Evolutionary conservation across 2,113 vertebrate species (phyloP).

Genomic region (Syngnathoides biaculeatus): DNA sequence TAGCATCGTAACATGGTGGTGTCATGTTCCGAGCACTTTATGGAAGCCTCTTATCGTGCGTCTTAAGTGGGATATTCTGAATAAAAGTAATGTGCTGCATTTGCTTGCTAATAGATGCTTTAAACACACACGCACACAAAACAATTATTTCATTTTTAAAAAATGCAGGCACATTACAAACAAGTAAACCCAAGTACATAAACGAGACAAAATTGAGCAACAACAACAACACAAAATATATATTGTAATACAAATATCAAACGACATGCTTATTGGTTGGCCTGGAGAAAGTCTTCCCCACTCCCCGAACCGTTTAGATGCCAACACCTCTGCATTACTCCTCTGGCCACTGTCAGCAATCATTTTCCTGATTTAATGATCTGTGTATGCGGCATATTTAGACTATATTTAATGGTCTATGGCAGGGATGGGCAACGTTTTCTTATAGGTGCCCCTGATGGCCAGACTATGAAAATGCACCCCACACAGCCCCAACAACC

Average conservation of each 20-base stretch:
- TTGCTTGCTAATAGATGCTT: neutral
- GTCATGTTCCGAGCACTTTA: neutral
- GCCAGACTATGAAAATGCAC: neutral
- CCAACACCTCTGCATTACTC: neutral
- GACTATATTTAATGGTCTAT: neutral
- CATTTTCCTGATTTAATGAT: slow-evolving; percentile 4
- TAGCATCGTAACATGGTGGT: neutral
- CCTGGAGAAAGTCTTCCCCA: neutral
- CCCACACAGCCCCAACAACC: too few species aligned
- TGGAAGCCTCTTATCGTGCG: neutral
- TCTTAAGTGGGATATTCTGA: neutral
- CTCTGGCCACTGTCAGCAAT: neutral
- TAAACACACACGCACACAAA: neutral
- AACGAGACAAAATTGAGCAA: neutral
- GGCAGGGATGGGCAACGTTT: neutral
- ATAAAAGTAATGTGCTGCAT: neutral
- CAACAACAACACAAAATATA: neutral
- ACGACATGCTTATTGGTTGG: neutral
- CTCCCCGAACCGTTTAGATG: neutral
- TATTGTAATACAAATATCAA: neutral
- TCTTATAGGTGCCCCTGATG: neutral
- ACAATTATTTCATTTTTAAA: neutral
- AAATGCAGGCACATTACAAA: too few species aligned
- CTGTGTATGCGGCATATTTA: neutral
- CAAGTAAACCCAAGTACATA: too few species aligned